A percentile compares a stretch with the other conserved stretches of the same genome.
Evolutionary conservation across 2,888 invertebrate species (phyloP).

Genomic region (Scelioninae gen. 1): DNA sequence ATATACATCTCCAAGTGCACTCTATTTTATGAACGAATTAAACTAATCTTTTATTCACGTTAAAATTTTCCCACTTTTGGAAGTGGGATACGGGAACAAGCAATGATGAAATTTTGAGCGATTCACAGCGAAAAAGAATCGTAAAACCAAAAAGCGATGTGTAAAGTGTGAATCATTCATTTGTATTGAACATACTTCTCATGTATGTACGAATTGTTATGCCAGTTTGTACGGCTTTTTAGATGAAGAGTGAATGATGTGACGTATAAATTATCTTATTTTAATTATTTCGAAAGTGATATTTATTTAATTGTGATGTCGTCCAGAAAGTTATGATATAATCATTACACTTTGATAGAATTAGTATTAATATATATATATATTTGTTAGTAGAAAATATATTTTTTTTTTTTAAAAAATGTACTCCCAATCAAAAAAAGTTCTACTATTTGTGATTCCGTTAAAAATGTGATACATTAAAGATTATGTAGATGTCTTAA

Average conservation of each 20-base stretch:
- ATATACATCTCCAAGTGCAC: no score
- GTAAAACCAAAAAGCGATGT: constrained; percentile 7
- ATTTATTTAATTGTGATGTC: constrained; percentile 7
- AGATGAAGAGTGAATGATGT: constrained; percentile 14
- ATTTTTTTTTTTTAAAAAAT: no score
- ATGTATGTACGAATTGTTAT: constrained; percentile 10
- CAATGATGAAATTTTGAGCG: no score
- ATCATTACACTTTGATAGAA: no score
- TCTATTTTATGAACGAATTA: no score
- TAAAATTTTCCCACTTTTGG: no score
- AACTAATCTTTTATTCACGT: no score
- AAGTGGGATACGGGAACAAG: neutral
- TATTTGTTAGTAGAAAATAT: no score
- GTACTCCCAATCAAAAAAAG: no score
- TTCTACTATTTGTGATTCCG: neutral
- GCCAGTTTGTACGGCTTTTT: constrained; percentile 13
- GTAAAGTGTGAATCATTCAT: constrained; percentile 2
- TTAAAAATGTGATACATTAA: constrained; percentile 16
- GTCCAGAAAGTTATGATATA: no score
- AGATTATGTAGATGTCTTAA: constrained; percentile 5
- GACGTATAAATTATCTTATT: constrained; percentile 14
- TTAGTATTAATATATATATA: no score
- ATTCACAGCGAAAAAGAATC: neutral
- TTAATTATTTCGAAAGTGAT: constrained; percentile 6
- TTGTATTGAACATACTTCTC: constrained; percentile 12